These are phyloP conservation scores for Nomia melanderi DNA, from an alignment of 1,140 invertebrate genomes.

Conservation along the genomic window DNA sequence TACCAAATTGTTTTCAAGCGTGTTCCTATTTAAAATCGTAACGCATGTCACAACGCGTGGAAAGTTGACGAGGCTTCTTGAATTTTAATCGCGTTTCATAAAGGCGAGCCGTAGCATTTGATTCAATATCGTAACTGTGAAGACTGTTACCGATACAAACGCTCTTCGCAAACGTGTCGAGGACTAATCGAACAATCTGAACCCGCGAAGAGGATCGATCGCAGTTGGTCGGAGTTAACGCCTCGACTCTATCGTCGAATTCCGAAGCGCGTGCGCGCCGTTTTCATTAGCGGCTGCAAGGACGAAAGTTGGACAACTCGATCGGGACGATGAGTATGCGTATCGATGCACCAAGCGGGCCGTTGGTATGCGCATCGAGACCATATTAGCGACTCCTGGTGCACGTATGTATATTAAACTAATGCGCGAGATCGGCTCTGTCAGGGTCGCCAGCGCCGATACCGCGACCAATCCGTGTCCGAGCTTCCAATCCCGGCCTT, in stretches of 20 bases:
- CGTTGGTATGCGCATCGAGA: constrained; percentile 16
- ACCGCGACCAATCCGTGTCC: neutral
- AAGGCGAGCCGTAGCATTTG: no score
- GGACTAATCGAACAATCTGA: no score
- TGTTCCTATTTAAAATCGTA: no score
- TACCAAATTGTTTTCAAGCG: no score
- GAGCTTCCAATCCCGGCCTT: neutral
- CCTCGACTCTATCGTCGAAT: constrained; percentile 25
- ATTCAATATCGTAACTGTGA: no score
- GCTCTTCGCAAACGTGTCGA: neutral
- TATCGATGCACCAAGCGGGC: constrained; percentile 9
- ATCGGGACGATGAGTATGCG: constrained; percentile 31
- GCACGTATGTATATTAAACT: constrained; percentile 18
- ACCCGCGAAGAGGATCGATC: no score
- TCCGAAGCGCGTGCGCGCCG: constrained; percentile 23
- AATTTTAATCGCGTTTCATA: no score
- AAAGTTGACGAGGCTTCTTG: no score
- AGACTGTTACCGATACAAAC: no score
- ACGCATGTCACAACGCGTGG: no score
- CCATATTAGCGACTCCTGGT: constrained; percentile 27
- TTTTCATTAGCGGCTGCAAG: constrained; percentile 42
- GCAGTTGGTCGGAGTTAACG: no score
- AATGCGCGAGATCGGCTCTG: constrained; percentile 30
- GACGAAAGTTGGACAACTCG: constrained; percentile 46
- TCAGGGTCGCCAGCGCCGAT: constrained; percentile 3